Evolutionary conservation across 2,113 vertebrate species (phyloP).

Genomic region (Melierax canorus): DNA sequence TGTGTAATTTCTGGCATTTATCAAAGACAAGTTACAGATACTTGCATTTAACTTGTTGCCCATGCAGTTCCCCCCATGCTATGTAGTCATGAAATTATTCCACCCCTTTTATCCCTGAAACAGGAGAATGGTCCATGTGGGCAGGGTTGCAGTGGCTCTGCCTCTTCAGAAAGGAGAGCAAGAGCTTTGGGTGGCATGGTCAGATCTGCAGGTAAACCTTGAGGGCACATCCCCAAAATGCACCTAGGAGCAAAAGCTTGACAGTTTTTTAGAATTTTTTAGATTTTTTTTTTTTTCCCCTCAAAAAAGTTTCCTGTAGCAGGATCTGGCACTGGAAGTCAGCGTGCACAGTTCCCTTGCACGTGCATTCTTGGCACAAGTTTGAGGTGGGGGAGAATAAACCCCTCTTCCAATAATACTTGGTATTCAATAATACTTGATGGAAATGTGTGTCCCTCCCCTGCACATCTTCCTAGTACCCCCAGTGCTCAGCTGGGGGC

Average conservation of each 20-base stretch:
- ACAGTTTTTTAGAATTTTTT: too few relatives aligned
- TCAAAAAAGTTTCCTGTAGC: background rate
- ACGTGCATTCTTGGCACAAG: fast-evolving
- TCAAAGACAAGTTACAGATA: background rate
- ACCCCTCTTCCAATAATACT: background rate
- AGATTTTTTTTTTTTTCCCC: fast-evolving
- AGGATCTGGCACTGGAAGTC: background rate
- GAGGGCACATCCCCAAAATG: background rate
- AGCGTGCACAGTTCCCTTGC: background rate
- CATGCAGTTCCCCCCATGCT: background rate
- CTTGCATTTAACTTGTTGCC: background rate
- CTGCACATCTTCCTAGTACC: background rate
- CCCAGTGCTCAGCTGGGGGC: background rate
- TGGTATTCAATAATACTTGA: too few relatives aligned
- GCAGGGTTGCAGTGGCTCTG: background rate
- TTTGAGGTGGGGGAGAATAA: background rate
- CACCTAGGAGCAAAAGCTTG: background rate
- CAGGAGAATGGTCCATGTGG: background rate
- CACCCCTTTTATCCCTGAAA: background rate
- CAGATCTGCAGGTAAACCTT: background rate
- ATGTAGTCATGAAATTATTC: background rate
- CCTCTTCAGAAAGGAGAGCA: background rate
- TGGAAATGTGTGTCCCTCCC: background rate
- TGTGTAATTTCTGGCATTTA: background rate
- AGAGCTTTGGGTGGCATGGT: background rate